These are phyloP conservation scores for Dascillus cervinus DNA, from an alignment of 2,888 invertebrate species.

Conservation along the genomic window DNA sequence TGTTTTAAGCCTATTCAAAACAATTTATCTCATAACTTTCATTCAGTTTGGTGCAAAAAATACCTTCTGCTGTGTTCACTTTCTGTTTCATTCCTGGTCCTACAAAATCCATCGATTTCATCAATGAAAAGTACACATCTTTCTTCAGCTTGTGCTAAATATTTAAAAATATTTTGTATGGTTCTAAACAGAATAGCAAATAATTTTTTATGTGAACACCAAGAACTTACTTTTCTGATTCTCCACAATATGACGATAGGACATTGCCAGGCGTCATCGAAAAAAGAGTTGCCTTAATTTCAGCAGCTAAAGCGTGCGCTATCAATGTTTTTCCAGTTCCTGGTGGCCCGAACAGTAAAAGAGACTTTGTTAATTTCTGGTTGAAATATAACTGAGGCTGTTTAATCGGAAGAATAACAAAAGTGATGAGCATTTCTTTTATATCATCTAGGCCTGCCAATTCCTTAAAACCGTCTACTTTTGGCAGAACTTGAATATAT, in stretches of 20 bases:
- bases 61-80: constrained; percentile 43
- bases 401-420: constrained; percentile 45
- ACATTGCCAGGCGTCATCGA: constrained; percentile 47
- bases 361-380: constrained; percentile 42
- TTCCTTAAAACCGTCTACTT: constrained; percentile 37
- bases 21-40: constrained; percentile 3
- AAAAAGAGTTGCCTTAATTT: constrained; percentile 45
- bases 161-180: too few relatives aligned
- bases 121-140: constrained; percentile 54
- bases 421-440: constrained; percentile 44
- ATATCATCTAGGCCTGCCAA: constrained; percentile 46
- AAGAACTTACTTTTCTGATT: constrained; percentile 50
- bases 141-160: too few relatives aligned
- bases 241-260: constrained; percentile 48
- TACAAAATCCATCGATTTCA: constrained; percentile 52
- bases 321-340: constrained; percentile 45
- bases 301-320: constrained; percentile 41
- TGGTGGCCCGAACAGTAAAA: constrained; percentile 49
- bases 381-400: constrained; percentile 49
- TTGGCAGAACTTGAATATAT: constrained; percentile 26
- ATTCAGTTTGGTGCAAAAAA: too few relatives aligned
- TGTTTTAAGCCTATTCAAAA: constrained; percentile 43
- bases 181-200: constrained; percentile 3
- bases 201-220: too few relatives aligned
- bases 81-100: constrained; percentile 42